phyloP scores from a whole-genome alignment of 2,888 invertebrate genomes.

The Mycalesis mineus region DNA sequence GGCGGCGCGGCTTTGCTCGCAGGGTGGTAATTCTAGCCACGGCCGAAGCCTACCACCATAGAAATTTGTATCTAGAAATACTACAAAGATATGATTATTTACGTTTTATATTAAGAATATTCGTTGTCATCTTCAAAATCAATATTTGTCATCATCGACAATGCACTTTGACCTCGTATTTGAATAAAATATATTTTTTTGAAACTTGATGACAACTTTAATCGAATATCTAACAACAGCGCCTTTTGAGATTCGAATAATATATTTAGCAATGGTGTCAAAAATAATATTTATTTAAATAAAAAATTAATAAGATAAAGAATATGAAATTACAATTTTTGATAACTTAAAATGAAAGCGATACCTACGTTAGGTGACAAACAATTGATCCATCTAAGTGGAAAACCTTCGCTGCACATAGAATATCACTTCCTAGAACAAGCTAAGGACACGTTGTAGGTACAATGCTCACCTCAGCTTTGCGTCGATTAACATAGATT shows the following conservation, averaged over 20 bases:
- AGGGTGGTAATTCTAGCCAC: too few relatives aligned
- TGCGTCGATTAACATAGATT: too few relatives aligned
- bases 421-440: too few relatives aligned
- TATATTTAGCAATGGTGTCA: background rate
- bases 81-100: background rate
- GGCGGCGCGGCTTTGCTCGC: too few relatives aligned
- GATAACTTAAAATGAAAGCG: too few relatives aligned
- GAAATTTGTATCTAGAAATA: background rate
- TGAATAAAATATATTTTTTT: background rate
- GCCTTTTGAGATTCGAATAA: background rate
- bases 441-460: too few relatives aligned
- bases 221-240: background rate
- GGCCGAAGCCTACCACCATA: too few relatives aligned
- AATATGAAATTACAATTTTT: too few relatives aligned
- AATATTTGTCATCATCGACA: constrained; percentile 6
- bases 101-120: background rate
- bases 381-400: too few relatives aligned
- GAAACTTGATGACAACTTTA: background rate
- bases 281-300: background rate
- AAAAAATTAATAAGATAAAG: background rate
- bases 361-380: too few relatives aligned
- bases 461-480: too few relatives aligned
- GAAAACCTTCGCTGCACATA: too few relatives aligned
- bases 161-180: background rate
- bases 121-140: background rate